Base-by-base conservation (phyloP, 2,888 invertebrate species). In the Trichogramma dendrolimi region DNA sequence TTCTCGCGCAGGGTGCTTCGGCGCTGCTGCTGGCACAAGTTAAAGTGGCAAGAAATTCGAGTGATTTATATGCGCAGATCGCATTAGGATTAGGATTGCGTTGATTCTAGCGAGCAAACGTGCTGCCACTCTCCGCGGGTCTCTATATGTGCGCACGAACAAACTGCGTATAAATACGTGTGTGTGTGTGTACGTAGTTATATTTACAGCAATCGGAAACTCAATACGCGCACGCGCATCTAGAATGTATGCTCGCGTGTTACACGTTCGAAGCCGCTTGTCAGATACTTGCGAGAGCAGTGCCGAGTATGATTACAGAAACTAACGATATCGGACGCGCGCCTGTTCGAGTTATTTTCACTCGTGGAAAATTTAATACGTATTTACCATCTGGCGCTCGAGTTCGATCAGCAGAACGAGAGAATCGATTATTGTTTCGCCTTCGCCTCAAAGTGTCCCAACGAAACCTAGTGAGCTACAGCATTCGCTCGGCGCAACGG, bases 61-160 rank as follows among this genome's bases (percentile, higher is more conserved):
- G 50, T 65, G 62, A 65, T 62, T 65, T 65, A 65, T 40, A 44
- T 43, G 14, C 48, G 27, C 53, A 54, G 60, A 61, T 65, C 49
- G 61, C 59, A 61, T 65, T 63, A 59, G 61, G 63, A 65, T 65
- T 65, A 59, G 61, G 61, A 65, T 65, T 63, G 58, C 52, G 61
- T 38, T 8, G 48, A 11, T 8, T 51, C 38, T 38, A 6, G 40
- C 39, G 51, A 27, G 38, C 6, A 14, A 10, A 38, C 44, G 49
- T 11, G 6, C 42, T 14, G 39, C 14, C 55, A 4, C 46, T 27
- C 6, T 39, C 43, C 6, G 41, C 48, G 46, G 8, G 27, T 27
- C 27, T 27, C 27, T 27, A 27, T 27, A 27, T 27, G 27, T 27
- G 27, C 27, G 27, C 27, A 27, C 27, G 27, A 27, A 3, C 27